Percentiles rank a stretch among this genome's conserved stretches.
phyloP scores from a whole-genome alignment of 2,113 vertebrate genomes.

The Athene cunicularia region DNA sequence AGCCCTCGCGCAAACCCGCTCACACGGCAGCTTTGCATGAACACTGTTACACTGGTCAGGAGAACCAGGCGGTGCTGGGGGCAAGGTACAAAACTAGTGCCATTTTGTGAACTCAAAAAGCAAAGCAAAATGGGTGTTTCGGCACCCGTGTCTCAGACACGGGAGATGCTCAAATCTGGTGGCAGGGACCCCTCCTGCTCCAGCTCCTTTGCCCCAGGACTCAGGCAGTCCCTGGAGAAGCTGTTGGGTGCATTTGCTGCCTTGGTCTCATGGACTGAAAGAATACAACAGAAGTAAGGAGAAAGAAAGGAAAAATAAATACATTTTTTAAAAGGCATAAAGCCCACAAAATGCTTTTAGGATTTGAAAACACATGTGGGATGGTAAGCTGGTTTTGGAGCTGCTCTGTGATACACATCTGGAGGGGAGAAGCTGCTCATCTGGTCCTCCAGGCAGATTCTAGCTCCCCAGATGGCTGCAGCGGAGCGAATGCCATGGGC shows the following conservation, averaged over 20 bases:
- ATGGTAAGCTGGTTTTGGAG: neutral
- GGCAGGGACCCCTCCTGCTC: neutral
- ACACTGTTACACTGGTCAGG: accelerated
- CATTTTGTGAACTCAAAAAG: neutral
- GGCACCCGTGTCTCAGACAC: accelerated
- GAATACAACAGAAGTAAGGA: neutral
- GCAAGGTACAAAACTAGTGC: neutral
- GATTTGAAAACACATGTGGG: neutral
- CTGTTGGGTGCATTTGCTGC: neutral
- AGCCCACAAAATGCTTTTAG: neutral
- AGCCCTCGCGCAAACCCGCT: neutral
- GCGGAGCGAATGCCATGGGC: accelerated
- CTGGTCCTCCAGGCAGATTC: neutral
- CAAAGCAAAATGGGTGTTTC: accelerated
- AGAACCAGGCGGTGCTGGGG: neutral
- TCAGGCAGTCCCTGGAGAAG: neutral
- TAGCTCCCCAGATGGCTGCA: neutral
- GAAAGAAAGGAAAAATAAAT: neutral
- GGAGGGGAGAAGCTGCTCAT: neutral
- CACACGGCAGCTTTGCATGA: accelerated
- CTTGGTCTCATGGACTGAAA: neutral
- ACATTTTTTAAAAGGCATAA: neutral
- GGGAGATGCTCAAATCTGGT: neutral
- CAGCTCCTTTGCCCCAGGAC: neutral
- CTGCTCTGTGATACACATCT: neutral